Percentiles rank a stretch among this genome's conserved stretches.
These are phyloP conservation scores for Meloidogyne hapla DNA, from an alignment of 1,140 invertebrate species.

Conservation along the genomic window DNA sequence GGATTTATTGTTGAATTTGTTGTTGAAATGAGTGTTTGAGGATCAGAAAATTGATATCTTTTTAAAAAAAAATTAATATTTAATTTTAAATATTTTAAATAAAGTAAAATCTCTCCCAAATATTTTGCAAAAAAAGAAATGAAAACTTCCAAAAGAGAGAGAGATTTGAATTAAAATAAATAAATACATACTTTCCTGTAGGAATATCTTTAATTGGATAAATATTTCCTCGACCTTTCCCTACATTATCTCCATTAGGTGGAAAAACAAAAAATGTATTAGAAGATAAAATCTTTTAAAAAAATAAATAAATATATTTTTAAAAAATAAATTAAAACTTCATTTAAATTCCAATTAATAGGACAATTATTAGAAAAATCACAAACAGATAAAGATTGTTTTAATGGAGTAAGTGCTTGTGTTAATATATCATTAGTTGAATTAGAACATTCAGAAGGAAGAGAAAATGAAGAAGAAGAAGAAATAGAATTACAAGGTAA, in stretches of 20 bases:
- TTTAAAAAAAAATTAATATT: not conserved
- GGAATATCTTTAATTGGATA: slow-evolving; percentile 14
- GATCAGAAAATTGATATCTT: not conserved
- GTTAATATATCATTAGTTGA: slow-evolving; percentile 6
- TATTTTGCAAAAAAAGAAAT: no score
- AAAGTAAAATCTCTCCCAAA: no score
- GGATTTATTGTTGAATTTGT: not conserved
- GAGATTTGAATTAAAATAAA: not conserved
- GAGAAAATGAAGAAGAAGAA: no score
- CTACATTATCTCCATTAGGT: slow-evolving; percentile 22
- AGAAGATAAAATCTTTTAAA: not conserved
- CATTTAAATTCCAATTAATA: not conserved
- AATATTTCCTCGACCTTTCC: slow-evolving; percentile 15
- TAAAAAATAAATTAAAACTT: not conserved
- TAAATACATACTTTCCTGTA: slow-evolving; percentile 7
- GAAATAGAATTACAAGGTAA: slow-evolving; percentile 20
- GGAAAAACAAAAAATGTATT: slow-evolving; percentile 25
- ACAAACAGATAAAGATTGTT: slow-evolving; percentile 12
- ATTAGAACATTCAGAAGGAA: slow-evolving; percentile 17
- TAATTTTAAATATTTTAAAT: not conserved
- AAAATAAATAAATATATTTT: not conserved
- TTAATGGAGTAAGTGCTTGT: slow-evolving; percentile 27
- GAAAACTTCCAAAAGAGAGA: no score
- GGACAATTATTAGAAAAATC: not conserved
- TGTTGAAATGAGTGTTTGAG: not conserved